Conservation (phyloP, 2,113 vertebrate genomes). For the Fulmarus glacialis region DNA sequence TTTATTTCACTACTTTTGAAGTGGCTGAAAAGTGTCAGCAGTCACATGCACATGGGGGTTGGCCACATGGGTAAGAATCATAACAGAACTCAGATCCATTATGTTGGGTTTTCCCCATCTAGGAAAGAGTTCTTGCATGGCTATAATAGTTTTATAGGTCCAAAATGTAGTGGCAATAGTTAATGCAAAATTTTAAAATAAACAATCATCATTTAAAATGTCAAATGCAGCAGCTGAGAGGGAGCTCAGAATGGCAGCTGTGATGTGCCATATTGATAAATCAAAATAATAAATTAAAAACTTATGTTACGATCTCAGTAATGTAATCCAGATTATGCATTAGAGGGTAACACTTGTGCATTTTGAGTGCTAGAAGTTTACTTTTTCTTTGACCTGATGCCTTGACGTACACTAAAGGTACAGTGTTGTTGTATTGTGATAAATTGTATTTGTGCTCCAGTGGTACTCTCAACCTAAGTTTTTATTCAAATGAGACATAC, state of each 20-base stretch:
- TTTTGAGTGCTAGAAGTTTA: background rate
- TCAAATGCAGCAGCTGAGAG: constrained; percentile 10
- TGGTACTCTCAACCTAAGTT: background rate
- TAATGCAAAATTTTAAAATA: background rate
- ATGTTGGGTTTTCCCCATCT: background rate
- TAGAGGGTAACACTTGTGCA: background rate
- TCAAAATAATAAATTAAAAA: constrained; percentile 5
- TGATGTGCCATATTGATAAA: constrained; percentile 33
- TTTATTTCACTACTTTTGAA: background rate
- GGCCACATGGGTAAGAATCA: background rate
- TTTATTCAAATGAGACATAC: constrained; percentile 38
- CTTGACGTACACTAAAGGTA: background rate
- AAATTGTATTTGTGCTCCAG: background rate
- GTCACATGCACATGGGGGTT: background rate
- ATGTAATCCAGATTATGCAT: constrained; percentile 9
- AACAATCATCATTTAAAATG: background rate
- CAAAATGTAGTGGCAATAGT: background rate
- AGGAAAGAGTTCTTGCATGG: background rate
- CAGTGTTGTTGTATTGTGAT: background rate
- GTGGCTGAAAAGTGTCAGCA: background rate
- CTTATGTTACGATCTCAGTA: constrained; percentile 5
- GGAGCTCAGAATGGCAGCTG: constrained; percentile 11
- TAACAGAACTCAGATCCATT: background rate
- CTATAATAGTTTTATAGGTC: background rate
- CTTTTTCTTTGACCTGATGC: background rate